phyloP scores from a whole-genome alignment of 2,113 vertebrate genomes.

The Phyllopteryx taeniolatus region DNA sequence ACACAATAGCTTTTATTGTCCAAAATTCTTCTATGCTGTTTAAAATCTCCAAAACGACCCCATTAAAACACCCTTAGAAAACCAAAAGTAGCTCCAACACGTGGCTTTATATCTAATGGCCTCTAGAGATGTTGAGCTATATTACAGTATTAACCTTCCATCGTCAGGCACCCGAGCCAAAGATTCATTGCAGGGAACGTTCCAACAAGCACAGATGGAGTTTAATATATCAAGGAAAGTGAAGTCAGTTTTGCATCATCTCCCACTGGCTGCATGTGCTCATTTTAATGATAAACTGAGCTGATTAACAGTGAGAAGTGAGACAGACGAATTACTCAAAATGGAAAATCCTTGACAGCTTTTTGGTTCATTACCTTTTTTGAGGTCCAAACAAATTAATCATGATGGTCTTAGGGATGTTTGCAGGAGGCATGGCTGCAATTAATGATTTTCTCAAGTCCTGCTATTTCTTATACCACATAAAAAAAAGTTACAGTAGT shows the following conservation, averaged over 20 bases:
- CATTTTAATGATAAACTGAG: constrained; percentile 17
- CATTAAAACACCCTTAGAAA: constrained; percentile 2
- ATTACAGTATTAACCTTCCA: constrained; percentile 10
- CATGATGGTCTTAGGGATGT: neutral
- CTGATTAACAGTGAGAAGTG: constrained; percentile 18
- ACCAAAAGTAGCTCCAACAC: constrained; percentile 1
- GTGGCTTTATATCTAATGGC: neutral
- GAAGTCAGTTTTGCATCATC: constrained; percentile 10
- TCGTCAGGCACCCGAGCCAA: constrained; percentile 9
- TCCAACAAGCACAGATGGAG: constrained; percentile 8
- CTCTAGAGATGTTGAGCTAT: neutral
- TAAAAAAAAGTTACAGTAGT: neutral
- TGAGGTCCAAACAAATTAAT: constrained; percentile 10
- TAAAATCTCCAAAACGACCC: neutral
- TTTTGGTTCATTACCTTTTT: constrained; percentile 1
- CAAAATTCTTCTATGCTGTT: neutral
- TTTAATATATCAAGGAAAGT: constrained; percentile 12
- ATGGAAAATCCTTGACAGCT: constrained; percentile 18
- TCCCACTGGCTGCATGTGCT: neutral
- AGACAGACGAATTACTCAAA: constrained; percentile 4
- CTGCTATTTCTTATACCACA: neutral
- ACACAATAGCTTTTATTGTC: constrained; percentile 4
- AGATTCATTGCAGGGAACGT: constrained; percentile 25
- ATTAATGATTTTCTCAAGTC: neutral
- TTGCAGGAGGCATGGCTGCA: constrained; percentile 1